Evolutionary conservation across 2,888 invertebrate species (phyloP).

Genomic region (Carabus problematicus): DNA sequence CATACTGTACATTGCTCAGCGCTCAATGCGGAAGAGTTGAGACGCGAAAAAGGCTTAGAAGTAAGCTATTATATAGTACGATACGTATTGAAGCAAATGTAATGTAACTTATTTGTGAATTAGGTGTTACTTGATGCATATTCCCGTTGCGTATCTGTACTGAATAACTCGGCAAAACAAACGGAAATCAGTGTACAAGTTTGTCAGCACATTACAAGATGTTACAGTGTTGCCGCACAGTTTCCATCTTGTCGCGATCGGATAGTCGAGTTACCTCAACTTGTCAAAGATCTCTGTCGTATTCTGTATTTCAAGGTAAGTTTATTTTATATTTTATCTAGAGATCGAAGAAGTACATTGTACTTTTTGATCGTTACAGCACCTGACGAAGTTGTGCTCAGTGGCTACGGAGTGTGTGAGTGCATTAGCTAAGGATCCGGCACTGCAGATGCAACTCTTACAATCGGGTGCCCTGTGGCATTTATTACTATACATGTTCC

Average conservation of each 20-base stretch:
- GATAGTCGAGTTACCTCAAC: conserved; percentile 85
- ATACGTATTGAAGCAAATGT: neutral
- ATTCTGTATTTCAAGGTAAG: conserved; percentile 84
- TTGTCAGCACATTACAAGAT: conserved; percentile 88
- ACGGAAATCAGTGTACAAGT: conserved; percentile 87
- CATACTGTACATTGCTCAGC: conserved; percentile 97
- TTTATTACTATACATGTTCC: conserved; percentile 86
- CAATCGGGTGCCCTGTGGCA: conserved; percentile 92
- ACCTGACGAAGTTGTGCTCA: conserved; percentile 81
- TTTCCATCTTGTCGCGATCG: conserved; percentile 90
- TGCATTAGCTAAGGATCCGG: conserved; percentile 84
- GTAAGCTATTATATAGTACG: conserved; percentile 55
- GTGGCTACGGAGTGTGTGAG: conserved; percentile 91
- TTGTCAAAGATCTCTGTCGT: conserved; percentile 85
- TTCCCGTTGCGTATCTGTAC: conserved; percentile 90
- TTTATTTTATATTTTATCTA: too few relatives aligned
- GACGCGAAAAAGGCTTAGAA: conserved; percentile 92
- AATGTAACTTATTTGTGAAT: conserved; percentile 44
- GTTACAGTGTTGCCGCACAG: conserved; percentile 94
- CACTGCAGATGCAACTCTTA: conserved; percentile 83
- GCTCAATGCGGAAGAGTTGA: conserved; percentile 95
- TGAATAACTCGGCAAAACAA: conserved; percentile 79
- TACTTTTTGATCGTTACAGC: conserved; percentile 61
- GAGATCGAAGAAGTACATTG: neutral
- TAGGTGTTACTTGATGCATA: conserved; percentile 86